Base-by-base conservation (phyloP, 2,113 vertebrate species). In the Ramphastos sulfuratus region DNA sequence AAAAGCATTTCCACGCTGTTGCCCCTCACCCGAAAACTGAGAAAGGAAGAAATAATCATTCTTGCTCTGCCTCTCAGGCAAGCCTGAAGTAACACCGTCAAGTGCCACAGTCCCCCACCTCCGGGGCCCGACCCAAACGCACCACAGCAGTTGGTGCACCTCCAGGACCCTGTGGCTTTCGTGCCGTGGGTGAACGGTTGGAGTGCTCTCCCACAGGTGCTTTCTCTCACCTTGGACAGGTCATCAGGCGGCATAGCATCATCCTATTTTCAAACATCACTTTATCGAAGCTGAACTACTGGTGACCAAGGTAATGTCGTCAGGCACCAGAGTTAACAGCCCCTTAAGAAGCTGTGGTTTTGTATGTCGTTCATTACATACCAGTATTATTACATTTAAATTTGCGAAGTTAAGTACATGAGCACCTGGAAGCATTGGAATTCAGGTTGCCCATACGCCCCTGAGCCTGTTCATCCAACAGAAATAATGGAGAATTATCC, bases 111-210 rank as follows among this genome's bases (percentile, higher is more conserved):
- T 14, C 27, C 30, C 30, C 19, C 17, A 0, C 8, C 28, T 12
- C 19, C 1, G 50, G 52, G 44, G 9, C 78, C 71, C 8, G 27
- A 2, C 48, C 30, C 30, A 1, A 2, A 2, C 4, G 25, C 31
- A 1, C 8, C 8, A 0, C n/a, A 1, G 31, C 6, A 7, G 9
- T 2, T 3, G 25, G 31, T 7, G 4, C 3, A 0, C 5, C 58
- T 4, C 0, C 31, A 10, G 25, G 6, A 4, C 21, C n/a, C 12
- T 1, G 7, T 0, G 4, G 2, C 44, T 13, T 8, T 14, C 0
- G 5, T 10, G 65, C 50, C 14, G 0, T 2, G 4, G 15, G 25
- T 1, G 11, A 66, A 2, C 3, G 0, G 3, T 4, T 5, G 7
- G 1, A 2, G 14, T 3, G 12, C 25, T 9, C 27, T 7, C 71